phyloP scores from a whole-genome alignment of 2,113 vertebrate species.

The Hucho hucho region DNA sequence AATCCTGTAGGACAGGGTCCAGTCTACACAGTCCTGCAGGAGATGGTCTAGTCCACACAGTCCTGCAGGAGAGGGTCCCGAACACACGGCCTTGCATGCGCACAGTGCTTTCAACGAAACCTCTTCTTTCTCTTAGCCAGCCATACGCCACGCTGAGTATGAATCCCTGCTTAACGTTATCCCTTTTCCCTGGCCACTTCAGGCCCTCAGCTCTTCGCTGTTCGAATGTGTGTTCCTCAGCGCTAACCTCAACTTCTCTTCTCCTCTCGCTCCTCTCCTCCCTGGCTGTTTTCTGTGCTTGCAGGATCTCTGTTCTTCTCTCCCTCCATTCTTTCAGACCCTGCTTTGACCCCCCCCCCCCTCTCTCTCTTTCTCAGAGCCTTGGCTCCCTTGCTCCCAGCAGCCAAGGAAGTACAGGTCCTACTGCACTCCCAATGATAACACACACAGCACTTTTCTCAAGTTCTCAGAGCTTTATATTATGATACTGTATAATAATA shows the following conservation, averaged over 20 bases:
- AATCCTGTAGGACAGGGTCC: too few species aligned
- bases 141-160: constrained; percentile 47
- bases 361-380: constrained; percentile 48
- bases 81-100: constrained; percentile 47
- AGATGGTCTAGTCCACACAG: constrained; percentile 42
- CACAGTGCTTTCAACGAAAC: constrained; percentile 56
- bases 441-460: constrained; percentile 45
- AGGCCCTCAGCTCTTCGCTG: constrained; percentile 20
- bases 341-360: constrained; percentile 65
- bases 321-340: constrained; percentile 69
- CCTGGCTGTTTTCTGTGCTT: constrained; percentile 66
- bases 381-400: constrained; percentile 69
- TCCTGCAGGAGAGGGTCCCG: background rate
- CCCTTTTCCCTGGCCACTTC: constrained; percentile 66
- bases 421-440: constrained; percentile 68
- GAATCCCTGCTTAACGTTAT: constrained; percentile 65
- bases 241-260: too few species aligned
- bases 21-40: constrained; percentile 17
- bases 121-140: constrained; percentile 50
- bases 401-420: constrained; percentile 64
- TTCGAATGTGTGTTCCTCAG: background rate
- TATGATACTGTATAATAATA: constrained; percentile 25
- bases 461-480: too few species aligned
- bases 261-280: constrained; percentile 49
- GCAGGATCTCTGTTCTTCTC: constrained; percentile 62